phyloP scores from a whole-genome alignment of 1,140 invertebrate species.

The Apis laboriosa region DNA sequence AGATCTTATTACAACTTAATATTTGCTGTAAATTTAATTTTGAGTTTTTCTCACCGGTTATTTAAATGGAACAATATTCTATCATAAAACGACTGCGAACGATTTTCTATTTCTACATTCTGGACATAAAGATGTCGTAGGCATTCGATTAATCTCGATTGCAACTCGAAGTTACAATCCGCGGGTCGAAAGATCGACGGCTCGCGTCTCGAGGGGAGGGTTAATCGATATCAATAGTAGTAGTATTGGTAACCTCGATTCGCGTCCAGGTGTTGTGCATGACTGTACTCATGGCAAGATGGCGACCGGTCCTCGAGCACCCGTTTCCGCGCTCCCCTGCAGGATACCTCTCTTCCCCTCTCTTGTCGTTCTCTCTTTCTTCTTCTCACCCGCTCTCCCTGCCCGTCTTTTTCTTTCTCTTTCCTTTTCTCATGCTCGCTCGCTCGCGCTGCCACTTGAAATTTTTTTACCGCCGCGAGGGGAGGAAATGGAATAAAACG shows the following conservation, averaged over 20 bases:
- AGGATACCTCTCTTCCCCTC: constrained; percentile 46
- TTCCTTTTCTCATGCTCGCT: constrained; percentile 46
- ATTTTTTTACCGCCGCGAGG: constrained; percentile 68
- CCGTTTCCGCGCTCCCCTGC: constrained; percentile 70
- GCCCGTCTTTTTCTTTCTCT: constrained; percentile 44
- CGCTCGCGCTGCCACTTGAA: constrained; percentile 65
- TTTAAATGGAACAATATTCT: background rate
- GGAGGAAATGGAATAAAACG: constrained; percentile 69
- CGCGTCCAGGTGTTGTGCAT: constrained; percentile 67
- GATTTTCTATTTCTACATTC: background rate
- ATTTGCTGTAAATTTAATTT: background rate
- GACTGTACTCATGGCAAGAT: constrained; percentile 75
- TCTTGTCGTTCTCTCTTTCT: constrained; percentile 36
- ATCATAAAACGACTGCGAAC: background rate
- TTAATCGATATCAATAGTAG: constrained; percentile 54
- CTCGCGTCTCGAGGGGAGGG: constrained; percentile 4
- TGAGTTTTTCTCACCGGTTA: background rate
- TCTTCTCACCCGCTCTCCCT: constrained; percentile 37
- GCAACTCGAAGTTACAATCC: background rate
- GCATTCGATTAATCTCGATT: background rate
- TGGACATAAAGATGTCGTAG: background rate
- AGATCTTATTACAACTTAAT: background rate
- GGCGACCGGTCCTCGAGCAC: constrained; percentile 72
- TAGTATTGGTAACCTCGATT: constrained; percentile 59
- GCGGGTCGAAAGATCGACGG: constrained; percentile 16